Percentiles rank a stretch among this genome's conserved stretches.
phyloP scores from a whole-genome alignment of 1,140 invertebrate species.

The Pseudomyrmex cubaensis region DNA sequence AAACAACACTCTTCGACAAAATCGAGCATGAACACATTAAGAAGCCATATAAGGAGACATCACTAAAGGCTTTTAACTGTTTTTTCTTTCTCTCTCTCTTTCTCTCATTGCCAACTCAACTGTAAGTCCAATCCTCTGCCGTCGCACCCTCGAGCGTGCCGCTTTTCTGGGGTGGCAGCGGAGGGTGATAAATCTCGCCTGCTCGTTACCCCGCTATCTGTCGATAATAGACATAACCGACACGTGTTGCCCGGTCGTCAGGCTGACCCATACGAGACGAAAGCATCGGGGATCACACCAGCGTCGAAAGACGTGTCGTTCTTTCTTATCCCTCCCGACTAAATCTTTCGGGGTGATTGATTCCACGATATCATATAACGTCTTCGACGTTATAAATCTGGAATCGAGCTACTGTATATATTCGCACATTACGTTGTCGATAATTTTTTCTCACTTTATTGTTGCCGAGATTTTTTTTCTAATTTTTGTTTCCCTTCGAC shows the following conservation, averaged over 20 bases:
- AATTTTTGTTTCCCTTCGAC: not conserved
- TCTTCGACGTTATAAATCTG: not conserved
- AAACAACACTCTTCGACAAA: not conserved
- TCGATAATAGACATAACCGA: conserved; percentile 81
- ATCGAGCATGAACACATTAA: conserved; percentile 27
- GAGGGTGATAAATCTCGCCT: conserved; percentile 80
- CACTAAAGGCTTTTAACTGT: conserved; percentile 26
- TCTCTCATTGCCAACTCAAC: conserved; percentile 56
- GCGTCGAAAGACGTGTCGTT: conserved; percentile 51
- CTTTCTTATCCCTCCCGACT: conserved; percentile 1
- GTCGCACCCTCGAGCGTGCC: conserved; percentile 57
- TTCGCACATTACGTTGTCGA: no score
- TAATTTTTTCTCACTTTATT: not conserved
- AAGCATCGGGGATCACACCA: conserved; percentile 63
- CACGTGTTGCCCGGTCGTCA: conserved; percentile 82
- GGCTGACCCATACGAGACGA: conserved; percentile 71
- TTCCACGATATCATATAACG: not conserved
- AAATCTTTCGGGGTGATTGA: conserved; percentile 16
- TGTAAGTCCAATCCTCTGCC: conserved; percentile 63
- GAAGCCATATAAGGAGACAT: conserved; percentile 22
- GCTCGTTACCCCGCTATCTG: conserved; percentile 77
- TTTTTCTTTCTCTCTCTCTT: conserved; percentile 38
- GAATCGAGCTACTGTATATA: not conserved
- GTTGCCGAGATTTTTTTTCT: not conserved
- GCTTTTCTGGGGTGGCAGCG: conserved; percentile 63